Percentiles rank a stretch among this genome's conserved stretches.
phyloP scores from a whole-genome alignment of 2,113 vertebrate genomes.

The Myotis brandtii region DNA sequence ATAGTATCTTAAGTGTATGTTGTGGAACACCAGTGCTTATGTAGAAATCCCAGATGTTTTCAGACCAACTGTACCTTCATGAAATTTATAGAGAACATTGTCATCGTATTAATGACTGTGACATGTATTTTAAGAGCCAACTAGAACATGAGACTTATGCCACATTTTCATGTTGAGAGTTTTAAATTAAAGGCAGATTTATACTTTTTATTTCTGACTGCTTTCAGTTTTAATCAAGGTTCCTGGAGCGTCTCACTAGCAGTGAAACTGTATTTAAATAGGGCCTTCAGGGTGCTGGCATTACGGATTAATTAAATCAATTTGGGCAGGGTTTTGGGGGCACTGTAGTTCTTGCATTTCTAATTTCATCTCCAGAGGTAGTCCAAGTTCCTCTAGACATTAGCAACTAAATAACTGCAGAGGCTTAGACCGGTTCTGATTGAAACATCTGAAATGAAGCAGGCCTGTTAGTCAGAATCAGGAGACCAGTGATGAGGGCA shows the following conservation, averaged over 20 bases:
- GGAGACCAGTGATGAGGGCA: not conserved
- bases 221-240: conserved; percentile 75
- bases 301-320: conserved; percentile 79
- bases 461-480: conserved; percentile 5
- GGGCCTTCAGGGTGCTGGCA: conserved; percentile 71
- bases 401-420: conserved; percentile 72
- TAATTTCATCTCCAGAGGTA: conserved; percentile 76
- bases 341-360: conserved; percentile 65
- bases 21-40: conserved; percentile 42
- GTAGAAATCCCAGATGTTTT: conserved; percentile 48
- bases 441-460: conserved; percentile 56
- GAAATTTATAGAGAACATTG: conserved; percentile 46
- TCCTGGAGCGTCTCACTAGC: conserved; percentile 74
- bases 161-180: conserved; percentile 58
- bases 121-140: conserved; percentile 65
- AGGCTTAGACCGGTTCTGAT: conserved; percentile 56
- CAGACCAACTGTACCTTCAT: conserved; percentile 32
- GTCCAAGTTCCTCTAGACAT: conserved; percentile 63
- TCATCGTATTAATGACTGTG: conserved; percentile 66
- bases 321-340: conserved; percentile 75
- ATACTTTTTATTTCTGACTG: conserved; percentile 58
- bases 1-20: not conserved
- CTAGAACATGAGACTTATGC: conserved; percentile 33
- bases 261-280: conserved; percentile 83
- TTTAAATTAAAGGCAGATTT: conserved; percentile 72